These are phyloP conservation scores for Actinernus sp. DNA, from an alignment of 92 coral and sea anemone genomes.

Conservation along the genomic window DNA sequence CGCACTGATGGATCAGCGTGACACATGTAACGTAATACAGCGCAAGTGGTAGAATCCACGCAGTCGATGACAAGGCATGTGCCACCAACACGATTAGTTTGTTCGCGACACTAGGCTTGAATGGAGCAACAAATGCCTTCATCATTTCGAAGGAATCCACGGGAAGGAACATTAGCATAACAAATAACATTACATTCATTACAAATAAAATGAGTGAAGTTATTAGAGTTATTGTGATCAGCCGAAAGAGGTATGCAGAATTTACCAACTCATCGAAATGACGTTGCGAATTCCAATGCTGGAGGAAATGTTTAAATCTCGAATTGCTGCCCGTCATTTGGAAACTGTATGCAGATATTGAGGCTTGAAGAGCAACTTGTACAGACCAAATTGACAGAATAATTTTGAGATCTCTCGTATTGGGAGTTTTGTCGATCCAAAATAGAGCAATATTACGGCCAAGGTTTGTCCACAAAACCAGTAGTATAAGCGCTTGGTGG, in stretches of 20 bases:
- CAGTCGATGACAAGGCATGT: slow-evolving; percentile 14
- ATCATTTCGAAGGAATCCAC: slow-evolving; percentile 18
- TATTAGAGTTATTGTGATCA: slow-evolving; percentile 2
- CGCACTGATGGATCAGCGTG: slow-evolving; percentile 30
- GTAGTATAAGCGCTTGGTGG: slow-evolving; percentile 24
- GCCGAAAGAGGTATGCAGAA: slow-evolving; percentile 20
- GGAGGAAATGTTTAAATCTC: slow-evolving; percentile 15
- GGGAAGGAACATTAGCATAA: slow-evolving; percentile 13
- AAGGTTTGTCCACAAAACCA: slow-evolving; percentile 28
- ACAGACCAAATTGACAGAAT: slow-evolving; percentile 12
- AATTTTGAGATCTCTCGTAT: neutral
- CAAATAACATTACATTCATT: slow-evolving; percentile 24
- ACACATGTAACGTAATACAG: slow-evolving; percentile 35
- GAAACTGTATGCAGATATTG: slow-evolving; percentile 34
- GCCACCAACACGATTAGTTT: neutral
- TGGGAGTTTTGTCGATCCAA: slow-evolving; percentile 9
- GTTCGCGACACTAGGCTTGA: slow-evolving; percentile 2
- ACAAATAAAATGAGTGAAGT: slow-evolving; percentile 1
- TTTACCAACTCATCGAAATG: slow-evolving; percentile 35
- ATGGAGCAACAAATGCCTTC: slow-evolving; percentile 12
- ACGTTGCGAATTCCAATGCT: slow-evolving; percentile 46
- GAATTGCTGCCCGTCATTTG: slow-evolving; percentile 21
- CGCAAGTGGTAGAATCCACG: slow-evolving; percentile 51
- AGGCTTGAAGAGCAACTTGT: slow-evolving; percentile 31
- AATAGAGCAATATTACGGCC: slow-evolving; percentile 17